Evolutionary conservation across 2,113 vertebrate species (phyloP).

Genomic region (Neolamprologus modestus): DNA sequence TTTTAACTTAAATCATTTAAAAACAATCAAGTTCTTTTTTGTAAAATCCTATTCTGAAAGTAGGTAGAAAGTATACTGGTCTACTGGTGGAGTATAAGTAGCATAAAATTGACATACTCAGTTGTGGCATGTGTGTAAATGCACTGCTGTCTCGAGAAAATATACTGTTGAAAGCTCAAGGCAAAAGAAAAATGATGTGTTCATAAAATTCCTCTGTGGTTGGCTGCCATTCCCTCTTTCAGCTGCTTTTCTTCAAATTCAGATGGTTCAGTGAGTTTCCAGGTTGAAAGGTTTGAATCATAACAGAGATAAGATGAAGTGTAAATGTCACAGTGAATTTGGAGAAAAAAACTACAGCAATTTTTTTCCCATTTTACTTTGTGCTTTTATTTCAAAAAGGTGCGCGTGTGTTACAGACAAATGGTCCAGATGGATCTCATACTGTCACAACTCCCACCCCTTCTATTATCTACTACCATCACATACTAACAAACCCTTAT

Average conservation of each 20-base stretch:
- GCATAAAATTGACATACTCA: neutral
- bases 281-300: constrained; percentile 17
- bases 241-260: neutral
- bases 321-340: neutral
- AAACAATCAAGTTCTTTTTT: neutral
- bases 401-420: neutral
- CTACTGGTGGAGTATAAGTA: neutral
- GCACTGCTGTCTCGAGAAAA: neutral
- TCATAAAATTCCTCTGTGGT: constrained; percentile 4
- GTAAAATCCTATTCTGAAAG: neutral
- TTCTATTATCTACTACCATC: neutral
- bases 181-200: neutral
- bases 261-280: neutral
- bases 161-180: neutral
- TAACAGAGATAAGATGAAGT: neutral
- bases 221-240: neutral
- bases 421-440: constrained; percentile 26
- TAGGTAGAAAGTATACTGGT: neutral
- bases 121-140: neutral
- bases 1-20: neutral
- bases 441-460: neutral
- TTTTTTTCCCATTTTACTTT: neutral
- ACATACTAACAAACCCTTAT: constrained; percentile 2
- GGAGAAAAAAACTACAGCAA: neutral
- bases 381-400: neutral